Evolutionary conservation across 2,797 vertebrate species (phyloP).

Genomic region (Chelonia mydas): DNA sequence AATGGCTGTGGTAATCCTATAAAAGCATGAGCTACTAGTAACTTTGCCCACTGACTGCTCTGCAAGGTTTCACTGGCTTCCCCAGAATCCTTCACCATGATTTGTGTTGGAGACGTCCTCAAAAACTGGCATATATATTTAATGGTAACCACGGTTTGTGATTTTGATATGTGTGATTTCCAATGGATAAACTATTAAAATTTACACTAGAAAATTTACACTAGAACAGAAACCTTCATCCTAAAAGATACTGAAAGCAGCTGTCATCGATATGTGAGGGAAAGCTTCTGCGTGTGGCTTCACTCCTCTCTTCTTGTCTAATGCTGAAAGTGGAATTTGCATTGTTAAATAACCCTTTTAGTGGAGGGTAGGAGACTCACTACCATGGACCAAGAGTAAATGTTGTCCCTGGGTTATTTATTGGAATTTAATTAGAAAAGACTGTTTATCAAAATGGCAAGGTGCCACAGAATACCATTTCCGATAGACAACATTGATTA

Average conservation of each 20-base stretch:
- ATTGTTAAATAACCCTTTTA: neutral
- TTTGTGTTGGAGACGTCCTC: neutral
- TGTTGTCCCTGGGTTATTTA: neutral
- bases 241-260: neutral
- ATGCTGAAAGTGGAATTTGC: neutral
- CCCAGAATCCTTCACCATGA: too few species aligned
- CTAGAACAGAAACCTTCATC: neutral
- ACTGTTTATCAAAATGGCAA: neutral
- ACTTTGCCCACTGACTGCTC: too few species aligned
- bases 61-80: too few species aligned
- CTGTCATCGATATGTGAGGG: neutral
- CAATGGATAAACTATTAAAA: neutral
- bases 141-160: neutral
- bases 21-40: neutral
- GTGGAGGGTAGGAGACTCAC: neutral
- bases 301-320: neutral
- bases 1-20: neutral
- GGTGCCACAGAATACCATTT: neutral
- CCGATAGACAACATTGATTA: neutral
- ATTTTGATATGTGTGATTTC: neutral
- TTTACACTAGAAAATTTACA: too few species aligned
- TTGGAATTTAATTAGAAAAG: neutral
- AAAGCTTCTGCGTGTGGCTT: neutral
- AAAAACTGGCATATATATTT: neutral
- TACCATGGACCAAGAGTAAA: neutral